phyloP scores from a whole-genome alignment of 2,888 invertebrate species.

The Syrista parreyssii region DNA sequence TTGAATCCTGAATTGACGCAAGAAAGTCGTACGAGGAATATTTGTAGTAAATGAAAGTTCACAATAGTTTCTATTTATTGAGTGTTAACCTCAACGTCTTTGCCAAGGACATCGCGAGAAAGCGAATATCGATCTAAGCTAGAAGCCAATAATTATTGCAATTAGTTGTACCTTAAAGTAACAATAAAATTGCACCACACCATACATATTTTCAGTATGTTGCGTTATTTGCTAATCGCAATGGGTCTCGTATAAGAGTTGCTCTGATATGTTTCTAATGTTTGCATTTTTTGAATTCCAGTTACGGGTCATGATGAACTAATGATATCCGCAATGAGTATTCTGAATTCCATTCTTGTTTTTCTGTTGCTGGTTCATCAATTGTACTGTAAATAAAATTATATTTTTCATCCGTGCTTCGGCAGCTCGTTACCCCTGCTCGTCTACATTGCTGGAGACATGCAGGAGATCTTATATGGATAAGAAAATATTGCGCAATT shows the following conservation, averaged over 20 bases:
- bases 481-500: background rate
- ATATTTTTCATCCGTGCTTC: background rate
- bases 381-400: background rate
- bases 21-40: background rate
- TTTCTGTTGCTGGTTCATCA: background rate
- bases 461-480: background rate
- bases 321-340: background rate
- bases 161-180: slow-evolving; percentile 3
- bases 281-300: background rate
- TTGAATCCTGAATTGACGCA: background rate
- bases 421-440: background rate
- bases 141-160: background rate
- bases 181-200: background rate
- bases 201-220: background rate
- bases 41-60: background rate
- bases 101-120: background rate
- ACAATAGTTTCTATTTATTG: slow-evolving; percentile 5
- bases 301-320: background rate
- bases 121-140: slow-evolving; percentile 1
- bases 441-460: background rate
- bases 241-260: background rate
- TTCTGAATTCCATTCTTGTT: background rate
- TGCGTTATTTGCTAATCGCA: background rate
- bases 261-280: background rate
- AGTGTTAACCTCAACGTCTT: background rate